Evolutionary conservation across 2,797 vertebrate species (phyloP).

Genomic region (Diplodus puntazzo): DNA sequence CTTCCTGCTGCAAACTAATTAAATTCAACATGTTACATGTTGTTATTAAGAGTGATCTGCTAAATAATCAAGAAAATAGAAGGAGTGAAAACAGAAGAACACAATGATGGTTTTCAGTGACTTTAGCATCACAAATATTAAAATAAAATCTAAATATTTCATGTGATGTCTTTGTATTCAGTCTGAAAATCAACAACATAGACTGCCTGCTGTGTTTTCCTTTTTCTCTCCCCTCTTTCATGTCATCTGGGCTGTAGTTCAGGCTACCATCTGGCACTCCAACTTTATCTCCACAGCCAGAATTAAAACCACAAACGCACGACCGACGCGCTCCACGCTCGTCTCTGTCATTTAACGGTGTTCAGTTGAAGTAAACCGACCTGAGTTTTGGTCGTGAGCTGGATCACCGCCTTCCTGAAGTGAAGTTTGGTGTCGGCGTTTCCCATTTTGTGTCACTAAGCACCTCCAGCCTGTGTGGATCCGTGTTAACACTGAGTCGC

Average conservation of each 20-base stretch:
- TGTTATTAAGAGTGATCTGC: not conserved
- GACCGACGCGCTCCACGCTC: constrained; percentile 10
- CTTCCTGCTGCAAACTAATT: not conserved
- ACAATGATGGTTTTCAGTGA: fast-evolving
- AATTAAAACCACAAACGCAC: constrained; percentile 16
- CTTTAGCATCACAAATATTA: not conserved
- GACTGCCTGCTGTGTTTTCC: not conserved
- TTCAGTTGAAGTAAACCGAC: constrained; percentile 66
- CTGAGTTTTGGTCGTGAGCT: constrained; percentile 96
- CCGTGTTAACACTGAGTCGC: constrained; percentile 47
- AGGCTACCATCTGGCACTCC: constrained; percentile 69
- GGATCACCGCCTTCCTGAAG: constrained; percentile 97
- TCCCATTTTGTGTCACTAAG: constrained; percentile 84
- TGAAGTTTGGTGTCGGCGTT: constrained; percentile 94
- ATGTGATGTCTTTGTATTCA: fast-evolving
- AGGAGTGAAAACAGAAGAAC: not conserved
- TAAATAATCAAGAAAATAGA: not conserved
- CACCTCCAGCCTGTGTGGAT: constrained; percentile 82
- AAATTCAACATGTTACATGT: not conserved
- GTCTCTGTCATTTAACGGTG: fast-evolving
- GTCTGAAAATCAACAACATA: fast-evolving
- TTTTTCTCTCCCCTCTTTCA: not conserved
- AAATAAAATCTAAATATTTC: fast-evolving
- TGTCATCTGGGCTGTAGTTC: not conserved
- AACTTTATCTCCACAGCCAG: constrained; percentile 44